Percentiles rank a stretch among this genome's conserved stretches.
Conservation (phyloP, 2,888 invertebrate genomes). For the Oscheius sp. region DNA sequence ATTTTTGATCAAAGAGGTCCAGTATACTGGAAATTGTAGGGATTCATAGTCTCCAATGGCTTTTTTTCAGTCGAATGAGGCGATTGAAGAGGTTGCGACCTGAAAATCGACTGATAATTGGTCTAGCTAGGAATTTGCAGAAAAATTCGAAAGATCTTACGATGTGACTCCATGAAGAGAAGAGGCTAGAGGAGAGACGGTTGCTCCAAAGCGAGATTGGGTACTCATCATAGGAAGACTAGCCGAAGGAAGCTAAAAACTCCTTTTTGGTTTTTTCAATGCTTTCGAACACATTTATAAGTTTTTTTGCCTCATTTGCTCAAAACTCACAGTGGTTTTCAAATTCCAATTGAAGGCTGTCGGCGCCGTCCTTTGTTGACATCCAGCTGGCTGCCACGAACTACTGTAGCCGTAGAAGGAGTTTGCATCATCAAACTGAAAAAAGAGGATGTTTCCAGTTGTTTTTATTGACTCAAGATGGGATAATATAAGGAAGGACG, state of each 20-base stretch:
- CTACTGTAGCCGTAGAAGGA: conserved; percentile 51
- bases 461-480: too few species aligned
- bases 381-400: conserved; percentile 39
- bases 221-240: conserved; percentile 24
- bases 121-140: too few species aligned
- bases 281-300: too few species aligned
- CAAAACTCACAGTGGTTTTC: conserved; percentile 40
- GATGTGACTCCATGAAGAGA: conserved; percentile 10
- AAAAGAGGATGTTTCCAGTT: neutral
- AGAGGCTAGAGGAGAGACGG: conserved; percentile 16
- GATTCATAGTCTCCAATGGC: conserved; percentile 15
- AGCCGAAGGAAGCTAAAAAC: conserved; percentile 21
- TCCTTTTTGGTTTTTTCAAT: neutral
- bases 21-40: conserved; percentile 25
- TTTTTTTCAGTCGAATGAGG: conserved; percentile 7
- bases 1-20: conserved; percentile 22
- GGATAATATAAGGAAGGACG: too few species aligned
- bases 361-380: conserved; percentile 30
- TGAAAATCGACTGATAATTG: neutral
- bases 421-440: conserved; percentile 45
- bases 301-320: neutral
- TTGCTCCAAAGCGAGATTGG: neutral
- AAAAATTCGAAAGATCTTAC: neutral
- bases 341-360: conserved; percentile 48
- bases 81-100: conserved; percentile 14